phyloP scores from a whole-genome alignment of 1,140 invertebrate genomes.

The Lepidurus arcticus region DNA sequence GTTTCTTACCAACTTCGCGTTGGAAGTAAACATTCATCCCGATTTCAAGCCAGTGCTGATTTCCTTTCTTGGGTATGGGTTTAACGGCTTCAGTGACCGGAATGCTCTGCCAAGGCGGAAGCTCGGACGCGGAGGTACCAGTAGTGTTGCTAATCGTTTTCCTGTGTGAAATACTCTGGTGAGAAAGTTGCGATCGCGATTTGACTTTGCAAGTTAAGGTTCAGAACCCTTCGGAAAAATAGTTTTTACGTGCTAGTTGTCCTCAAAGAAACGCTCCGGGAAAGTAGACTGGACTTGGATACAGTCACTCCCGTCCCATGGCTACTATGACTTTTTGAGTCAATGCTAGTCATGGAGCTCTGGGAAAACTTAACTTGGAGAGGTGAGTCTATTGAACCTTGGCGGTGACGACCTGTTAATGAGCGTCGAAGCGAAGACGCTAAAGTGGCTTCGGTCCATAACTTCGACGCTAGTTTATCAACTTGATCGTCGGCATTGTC shows the following conservation, averaged over 20 bases:
- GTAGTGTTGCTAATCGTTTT: neutral
- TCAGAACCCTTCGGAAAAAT: neutral
- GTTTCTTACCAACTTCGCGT: conserved; percentile 39
- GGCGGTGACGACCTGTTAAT: neutral
- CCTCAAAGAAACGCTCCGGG: conserved; percentile 5
- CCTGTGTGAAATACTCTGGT: neutral
- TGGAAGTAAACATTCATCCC: conserved; percentile 41
- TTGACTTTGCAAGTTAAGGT: neutral
- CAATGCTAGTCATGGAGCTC: neutral
- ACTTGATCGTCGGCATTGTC: neutral
- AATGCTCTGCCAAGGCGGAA: conserved; percentile 34
- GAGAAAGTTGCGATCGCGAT: neutral
- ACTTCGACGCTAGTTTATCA: neutral
- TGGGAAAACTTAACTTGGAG: neutral
- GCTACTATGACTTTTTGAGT: neutral
- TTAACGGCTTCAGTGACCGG: conserved; percentile 24
- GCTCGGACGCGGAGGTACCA: neutral
- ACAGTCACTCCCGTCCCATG: conserved; percentile 1
- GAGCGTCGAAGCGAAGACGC: neutral
- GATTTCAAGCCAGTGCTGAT: conserved; percentile 38
- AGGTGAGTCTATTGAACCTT: neutral
- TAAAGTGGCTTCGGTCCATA: conserved; percentile 1
- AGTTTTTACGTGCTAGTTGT: neutral
- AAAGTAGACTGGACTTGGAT: neutral
- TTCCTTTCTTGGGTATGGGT: conserved; percentile 35